Base-by-base conservation (phyloP, 1,140 invertebrate genomes). In the Gyrodactylus salaris region DNA sequence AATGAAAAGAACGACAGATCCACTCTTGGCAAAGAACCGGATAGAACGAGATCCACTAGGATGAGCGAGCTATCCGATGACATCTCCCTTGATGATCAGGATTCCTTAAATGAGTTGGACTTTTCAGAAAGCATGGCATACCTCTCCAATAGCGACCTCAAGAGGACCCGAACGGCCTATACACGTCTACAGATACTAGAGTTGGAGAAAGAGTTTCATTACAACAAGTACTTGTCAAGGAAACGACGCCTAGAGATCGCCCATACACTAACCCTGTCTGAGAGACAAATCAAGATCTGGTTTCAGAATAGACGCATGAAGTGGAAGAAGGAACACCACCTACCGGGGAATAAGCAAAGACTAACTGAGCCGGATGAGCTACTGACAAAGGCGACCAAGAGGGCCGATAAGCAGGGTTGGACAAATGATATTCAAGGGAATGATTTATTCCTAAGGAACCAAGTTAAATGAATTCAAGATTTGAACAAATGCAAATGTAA, bases 231-330 rank as follows among this genome's bases (percentile, higher is more conserved):
- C 78, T 79, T 86, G 76, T 86, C 85, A 0, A 77, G 85, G 72
- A 79, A 85, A 77, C 78, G 87, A 76, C 84, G 89, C 74, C 90
- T 90, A 78, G 89, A 92, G 81, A 89, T 94, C 76, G 88, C 91
- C 1, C 88, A 87, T 82, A 86, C 87, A 21, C 84, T 91, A 70
- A 89, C 87, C 80, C 84, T 91, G 54, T 89, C 87, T 73, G 91
- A 94, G 80, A 84, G 88, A 76, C 87, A 89, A 81, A 88, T 89
- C 77, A 89, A 89, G 82, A 82, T 81, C 71, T 82, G 81, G 81
- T 82, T 95, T 84, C 90, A 95, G 83, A 96, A 96, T 82, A 84
- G 92, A 74, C 84, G 92, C 76, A 96, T 95, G 92, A 96, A 95
- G 82, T 95, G 91, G 91, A 96, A 95, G 85, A 95, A 96, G 54